Evolutionary conservation across 2,888 invertebrate species (phyloP).

Genomic region (Neria commutata): DNA sequence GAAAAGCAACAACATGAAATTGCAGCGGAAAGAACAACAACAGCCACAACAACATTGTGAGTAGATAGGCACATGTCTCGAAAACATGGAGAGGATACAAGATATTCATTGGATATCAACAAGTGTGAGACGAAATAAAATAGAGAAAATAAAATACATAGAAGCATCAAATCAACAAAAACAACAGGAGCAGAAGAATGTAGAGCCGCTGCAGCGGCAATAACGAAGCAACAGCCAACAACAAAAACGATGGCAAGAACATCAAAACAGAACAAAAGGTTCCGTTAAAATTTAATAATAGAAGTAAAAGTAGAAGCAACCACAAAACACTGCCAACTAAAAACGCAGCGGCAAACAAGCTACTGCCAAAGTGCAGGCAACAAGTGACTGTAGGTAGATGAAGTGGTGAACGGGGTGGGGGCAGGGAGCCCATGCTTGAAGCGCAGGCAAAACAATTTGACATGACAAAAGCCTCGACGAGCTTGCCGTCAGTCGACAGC

Average conservation of each 20-base stretch:
- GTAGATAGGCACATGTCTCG: too few species aligned
- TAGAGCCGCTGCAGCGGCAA: not conserved
- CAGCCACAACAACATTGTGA: not conserved
- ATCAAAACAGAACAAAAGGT: conserved; percentile 42
- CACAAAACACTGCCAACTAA: conserved; percentile 6
- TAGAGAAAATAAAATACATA: too few species aligned
- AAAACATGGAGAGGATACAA: too few species aligned
- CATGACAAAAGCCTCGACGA: conserved; percentile 37
- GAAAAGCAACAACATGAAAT: conserved; percentile 1
- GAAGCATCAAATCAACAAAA: too few species aligned
- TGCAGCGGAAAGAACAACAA: conserved; percentile 4
- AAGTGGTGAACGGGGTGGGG: too few species aligned
- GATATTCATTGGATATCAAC: too few species aligned
- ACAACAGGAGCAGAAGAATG: not conserved
- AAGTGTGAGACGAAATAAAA: too few species aligned
- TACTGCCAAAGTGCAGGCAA: not conserved
- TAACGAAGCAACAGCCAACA: not conserved
- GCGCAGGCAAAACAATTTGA: conserved; percentile 45
- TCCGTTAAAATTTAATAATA: conserved; percentile 53
- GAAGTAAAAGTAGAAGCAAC: conserved; percentile 13
- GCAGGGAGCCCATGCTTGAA: conserved; percentile 14
- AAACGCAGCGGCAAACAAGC: conserved; percentile 18
- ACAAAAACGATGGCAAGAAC: not conserved
- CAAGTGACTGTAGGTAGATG: conserved; percentile 5
- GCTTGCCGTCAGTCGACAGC: conserved; percentile 8